Evolutionary conservation across 2,888 invertebrate genomes (phyloP), one percentile per base, ranked within the genome.

Genomic region (Calliscelio sp.): DNA sequence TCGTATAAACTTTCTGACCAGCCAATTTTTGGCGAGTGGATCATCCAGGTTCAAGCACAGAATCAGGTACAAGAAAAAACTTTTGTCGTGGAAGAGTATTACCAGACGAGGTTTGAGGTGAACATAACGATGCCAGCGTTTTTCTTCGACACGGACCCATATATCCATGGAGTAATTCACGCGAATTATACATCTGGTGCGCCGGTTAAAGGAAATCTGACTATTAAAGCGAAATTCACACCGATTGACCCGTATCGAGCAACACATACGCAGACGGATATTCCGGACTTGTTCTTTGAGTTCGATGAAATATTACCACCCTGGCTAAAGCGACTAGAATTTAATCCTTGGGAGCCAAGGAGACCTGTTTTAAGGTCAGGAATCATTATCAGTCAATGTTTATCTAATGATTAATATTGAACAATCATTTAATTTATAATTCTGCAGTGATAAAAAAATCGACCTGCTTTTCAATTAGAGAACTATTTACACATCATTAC

Each of bases 91-190:
- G 98, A 98, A 92, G 98, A 99, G 94, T 99, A 98, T 93, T 98
- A 98, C 93, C 98, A 98, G 93, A 98, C 98, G 0, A 95, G 98
- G 88, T 98, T 97, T 92, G 98, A 99, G 94, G 97, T 98, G 0
- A 99, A 99, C 93, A 98, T 99, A 0, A 98, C 98, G 0, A 98
- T 98, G 96, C 97, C 98, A 0, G 97, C 98, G 0, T 98, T 98
- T 93, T 97, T 99, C 94, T 97, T 98, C 92, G 97, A 97, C 89
- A 96, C 96, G 22, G 98, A 98, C 89, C 95, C 94, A 10, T 98
- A 94, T 90, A 96, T 99, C 90, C 95, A 96, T 90, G 99, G 99
- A 0, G 95, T 96, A 0, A 95, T 99, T 1, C 97, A 97, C 95
- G 98, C 99, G 0, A 99, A 99, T 95, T 98, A 98, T 91, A 98